Conservation (phyloP, 2,797 vertebrate species). For the Propithecus deckenii region DNA sequence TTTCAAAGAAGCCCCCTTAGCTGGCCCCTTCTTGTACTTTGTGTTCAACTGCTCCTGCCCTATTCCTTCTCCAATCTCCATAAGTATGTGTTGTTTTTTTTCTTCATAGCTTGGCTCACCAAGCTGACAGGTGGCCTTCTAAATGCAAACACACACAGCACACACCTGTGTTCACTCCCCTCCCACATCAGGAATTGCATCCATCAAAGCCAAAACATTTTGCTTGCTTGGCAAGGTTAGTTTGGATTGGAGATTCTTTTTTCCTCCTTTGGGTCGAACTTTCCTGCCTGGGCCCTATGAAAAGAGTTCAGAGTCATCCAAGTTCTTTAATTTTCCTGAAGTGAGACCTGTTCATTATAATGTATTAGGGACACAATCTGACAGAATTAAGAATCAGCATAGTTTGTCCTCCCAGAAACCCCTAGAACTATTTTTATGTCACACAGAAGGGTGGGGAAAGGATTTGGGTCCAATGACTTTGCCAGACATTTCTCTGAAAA, state of each 20-base stretch:
- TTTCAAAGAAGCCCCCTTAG: neutral
- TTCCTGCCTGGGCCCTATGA: neutral
- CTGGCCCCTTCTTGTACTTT: neutral
- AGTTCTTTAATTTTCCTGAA: neutral
- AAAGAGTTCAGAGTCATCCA: neutral
- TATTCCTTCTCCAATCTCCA: neutral
- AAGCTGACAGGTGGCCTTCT: slow-evolving; percentile 35
- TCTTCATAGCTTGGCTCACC: neutral
- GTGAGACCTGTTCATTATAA: neutral
- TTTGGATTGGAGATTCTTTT: neutral
- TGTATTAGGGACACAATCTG: neutral
- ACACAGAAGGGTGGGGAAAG: neutral
- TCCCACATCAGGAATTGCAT: neutral
- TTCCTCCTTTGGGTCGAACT: neutral
- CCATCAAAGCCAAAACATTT: neutral
- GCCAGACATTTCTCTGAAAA: neutral
- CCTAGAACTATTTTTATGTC: neutral
- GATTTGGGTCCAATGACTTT: neutral
- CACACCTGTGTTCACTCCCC: neutral
- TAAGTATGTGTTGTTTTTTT: neutral
- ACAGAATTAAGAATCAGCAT: neutral
- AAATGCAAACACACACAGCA: neutral
- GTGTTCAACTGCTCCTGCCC: neutral
- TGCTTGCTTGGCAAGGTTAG: slow-evolving; percentile 33
- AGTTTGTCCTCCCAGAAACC: neutral